Conservation (phyloP, 2,113 vertebrate genomes). For the Anser brachyrhynchus region DNA sequence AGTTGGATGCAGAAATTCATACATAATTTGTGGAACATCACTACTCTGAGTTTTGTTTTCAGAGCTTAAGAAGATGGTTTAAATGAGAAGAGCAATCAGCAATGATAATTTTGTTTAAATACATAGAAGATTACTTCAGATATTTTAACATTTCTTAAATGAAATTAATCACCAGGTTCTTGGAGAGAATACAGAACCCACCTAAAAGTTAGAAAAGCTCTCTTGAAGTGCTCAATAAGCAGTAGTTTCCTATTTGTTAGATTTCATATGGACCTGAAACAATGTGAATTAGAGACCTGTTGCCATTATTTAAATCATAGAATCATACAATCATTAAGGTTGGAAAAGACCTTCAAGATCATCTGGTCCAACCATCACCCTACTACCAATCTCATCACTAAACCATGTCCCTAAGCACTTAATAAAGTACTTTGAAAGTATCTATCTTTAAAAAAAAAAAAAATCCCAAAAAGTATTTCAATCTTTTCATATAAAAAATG, state of each 20-base stretch:
- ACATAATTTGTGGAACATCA: background rate
- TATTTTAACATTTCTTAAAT: background rate
- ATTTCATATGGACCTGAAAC: background rate
- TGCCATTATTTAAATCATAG: background rate
- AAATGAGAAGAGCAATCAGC: background rate
- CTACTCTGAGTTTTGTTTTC: background rate
- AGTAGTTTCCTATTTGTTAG: background rate
- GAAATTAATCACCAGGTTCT: background rate
- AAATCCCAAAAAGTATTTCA: background rate
- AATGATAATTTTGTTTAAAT: background rate
- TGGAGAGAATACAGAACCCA: background rate
- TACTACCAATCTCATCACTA: too few relatives aligned
- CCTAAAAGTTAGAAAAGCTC: background rate
- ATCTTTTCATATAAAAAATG: background rate
- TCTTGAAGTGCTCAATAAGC: background rate
- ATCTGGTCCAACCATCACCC: too few relatives aligned
- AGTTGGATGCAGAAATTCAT: background rate
- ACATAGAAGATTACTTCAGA: background rate
- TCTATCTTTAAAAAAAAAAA: background rate
- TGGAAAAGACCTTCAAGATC: too few relatives aligned
- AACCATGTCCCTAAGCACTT: too few relatives aligned
- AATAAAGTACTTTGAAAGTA: background rate
- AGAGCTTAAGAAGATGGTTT: background rate
- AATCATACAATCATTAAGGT: too few relatives aligned
- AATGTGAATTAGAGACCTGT: background rate